Evolutionary conservation across 2,888 invertebrate species (phyloP).

Genomic region (Muscina levida): DNA sequence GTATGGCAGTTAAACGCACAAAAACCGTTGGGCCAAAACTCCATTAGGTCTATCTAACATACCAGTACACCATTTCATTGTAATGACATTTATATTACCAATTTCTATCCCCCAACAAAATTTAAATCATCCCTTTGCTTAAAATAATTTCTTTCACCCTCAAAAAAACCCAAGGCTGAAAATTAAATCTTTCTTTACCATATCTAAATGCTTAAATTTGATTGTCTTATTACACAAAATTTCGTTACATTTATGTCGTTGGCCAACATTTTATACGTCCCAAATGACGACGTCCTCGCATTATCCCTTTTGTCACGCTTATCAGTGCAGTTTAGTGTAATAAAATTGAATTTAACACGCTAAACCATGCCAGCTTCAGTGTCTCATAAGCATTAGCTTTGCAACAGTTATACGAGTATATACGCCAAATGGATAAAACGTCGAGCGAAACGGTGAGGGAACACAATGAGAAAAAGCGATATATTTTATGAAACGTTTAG

Average conservation of each 20-base stretch:
- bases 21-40: too few relatives aligned
- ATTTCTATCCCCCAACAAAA: too few relatives aligned
- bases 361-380: constrained; percentile 54
- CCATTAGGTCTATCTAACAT: too few relatives aligned
- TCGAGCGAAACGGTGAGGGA: too few relatives aligned
- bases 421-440: neutral
- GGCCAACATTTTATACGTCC: neutral
- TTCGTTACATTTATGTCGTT: constrained; percentile 5
- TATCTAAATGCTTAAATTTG: constrained; percentile 59
- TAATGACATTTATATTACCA: too few relatives aligned
- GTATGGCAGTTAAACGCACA: too few relatives aligned
- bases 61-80: too few relatives aligned
- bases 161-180: too few relatives aligned
- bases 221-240: constrained; percentile 30
- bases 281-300: too few relatives aligned
- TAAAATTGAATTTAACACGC: constrained; percentile 64
- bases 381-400: constrained; percentile 60
- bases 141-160: too few relatives aligned
- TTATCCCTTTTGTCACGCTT: constrained; percentile 18
- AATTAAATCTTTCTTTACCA: neutral
- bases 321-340: constrained; percentile 47
- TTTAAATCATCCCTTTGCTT: too few relatives aligned
- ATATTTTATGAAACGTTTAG: constrained; percentile 27
- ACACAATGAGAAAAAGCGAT: neutral
- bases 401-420: constrained; percentile 53